Conservation (phyloP, 2,888 invertebrate genomes). For the Agriopis leucophaearia region DNA sequence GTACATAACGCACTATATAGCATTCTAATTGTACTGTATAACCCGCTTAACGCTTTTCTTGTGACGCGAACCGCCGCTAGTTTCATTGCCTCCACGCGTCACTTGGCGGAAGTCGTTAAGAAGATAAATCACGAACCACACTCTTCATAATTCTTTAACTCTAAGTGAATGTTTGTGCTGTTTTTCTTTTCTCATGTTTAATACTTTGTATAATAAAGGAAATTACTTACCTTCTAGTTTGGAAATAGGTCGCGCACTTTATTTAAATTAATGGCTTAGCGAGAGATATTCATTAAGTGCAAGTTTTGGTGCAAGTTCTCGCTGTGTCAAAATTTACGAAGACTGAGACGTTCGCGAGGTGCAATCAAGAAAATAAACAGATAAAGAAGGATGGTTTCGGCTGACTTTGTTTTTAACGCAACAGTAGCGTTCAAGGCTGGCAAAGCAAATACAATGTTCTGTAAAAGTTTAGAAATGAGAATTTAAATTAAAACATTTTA, state of each 20-base stretch:
- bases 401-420: too few relatives aligned
- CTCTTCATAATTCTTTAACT: constrained; percentile 73
- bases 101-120: constrained; percentile 78
- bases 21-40: constrained; percentile 14
- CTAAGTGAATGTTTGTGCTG: constrained; percentile 62
- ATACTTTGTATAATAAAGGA: constrained; percentile 46
- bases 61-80: constrained; percentile 36
- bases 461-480: too few relatives aligned
- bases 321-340: constrained; percentile 65
- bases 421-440: too few relatives aligned
- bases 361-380: constrained; percentile 51
- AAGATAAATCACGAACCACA: constrained; percentile 78
- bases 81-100: constrained; percentile 57
- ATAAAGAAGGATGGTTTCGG: too few relatives aligned
- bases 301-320: constrained; percentile 60
- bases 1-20: constrained; percentile 5
- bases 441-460: too few relatives aligned
- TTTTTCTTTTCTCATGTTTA: constrained; percentile 52
- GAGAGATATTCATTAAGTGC: constrained; percentile 45
- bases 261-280: constrained; percentile 41
- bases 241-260: constrained; percentile 33
- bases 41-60: constrained; percentile 39
- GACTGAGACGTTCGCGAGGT: constrained; percentile 67
- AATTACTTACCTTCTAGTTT: constrained; percentile 35
- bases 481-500: too few relatives aligned